Evolutionary conservation across 2,113 vertebrate species (phyloP), one percentile per base, ranked within the genome.

Genomic region (Chunga burmeisteri): DNA sequence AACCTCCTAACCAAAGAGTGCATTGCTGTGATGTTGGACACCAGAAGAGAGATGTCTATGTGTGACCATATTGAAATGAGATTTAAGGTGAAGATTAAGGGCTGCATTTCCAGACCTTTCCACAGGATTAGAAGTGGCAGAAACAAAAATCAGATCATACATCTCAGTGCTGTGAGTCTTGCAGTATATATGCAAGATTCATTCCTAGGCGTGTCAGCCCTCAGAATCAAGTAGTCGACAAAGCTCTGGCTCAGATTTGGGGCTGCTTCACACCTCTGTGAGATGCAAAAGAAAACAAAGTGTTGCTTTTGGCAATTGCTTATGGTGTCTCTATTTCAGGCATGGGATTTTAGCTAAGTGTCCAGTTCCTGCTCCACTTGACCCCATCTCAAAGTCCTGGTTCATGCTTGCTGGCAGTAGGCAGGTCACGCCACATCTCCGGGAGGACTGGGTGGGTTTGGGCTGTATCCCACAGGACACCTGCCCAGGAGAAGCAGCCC

Each of bases 381-480:
- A 16, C 17, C 34, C 23, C 18, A 5, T 44, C 40, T 47, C 47
- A 40, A 36, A 87, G 26, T 50, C 52, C 36, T 32, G 6, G 36
- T 42, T 46, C 49, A 61, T 18, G 36, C 16, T 23, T 17, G 52
- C 32, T 11, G n/a, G 46, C 58, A 22, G 46, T 11, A 42, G 62
- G 21, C 25, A 25, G 46, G 25, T 16, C 12, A 17, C 0, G 1
- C 56, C 20, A 6, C 16, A 10, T 34, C 66, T 8, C 18, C 11
- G 56, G n/a, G 18, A 13, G 9, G 10, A 30, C 20, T 52, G 32
- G 42, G 7, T 21, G 15, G 11, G 11, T 32, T 73, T 36, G 67
- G 15, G n/a, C 32, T 17, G 21, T 44, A 3, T 29, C 7, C 9
- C 40, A 67, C 50, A 4, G 34, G 30, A 36, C 6, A 0, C 1